Evolutionary conservation across 1,140 invertebrate species (phyloP), one percentile per base, ranked within the genome.

Genomic region (Drosophila ohnishii): DNA sequence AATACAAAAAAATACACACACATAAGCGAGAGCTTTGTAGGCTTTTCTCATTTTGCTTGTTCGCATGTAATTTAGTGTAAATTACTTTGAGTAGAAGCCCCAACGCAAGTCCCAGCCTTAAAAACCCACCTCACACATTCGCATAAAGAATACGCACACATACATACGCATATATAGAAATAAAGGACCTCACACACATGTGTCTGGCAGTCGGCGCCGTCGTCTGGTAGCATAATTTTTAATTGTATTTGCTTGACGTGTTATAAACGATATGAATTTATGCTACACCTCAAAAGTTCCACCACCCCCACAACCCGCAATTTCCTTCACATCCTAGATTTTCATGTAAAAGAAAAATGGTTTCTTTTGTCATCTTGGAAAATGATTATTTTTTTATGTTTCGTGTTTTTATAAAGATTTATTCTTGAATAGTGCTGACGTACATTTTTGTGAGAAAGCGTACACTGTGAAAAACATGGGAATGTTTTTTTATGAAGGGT

Each of bases 21-120:
- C 50, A 62, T 44, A 61, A 35, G 51, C 25, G 34, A 66, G 45
- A 69, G 45, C 69, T 77, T 81, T 78, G 79, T 71, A 78, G 58
- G 59, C 59, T 57, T 73, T 78, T 66, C 76, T 71, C 69, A 71
- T 71, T 71, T 70, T 42, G 58, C 79, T 82, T 82, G 79, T 82
- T 77, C 75, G 79, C 80, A 82, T 78, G 80, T 83, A 83, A 83
- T 83, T 83, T 83, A 83, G 75, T 83, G 80, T 83, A 83, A 83
- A 83, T 83, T 83, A 83, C 80, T 83, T 83, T 83, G 75, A 80
- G 66, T 71, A 71, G 63, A 82, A 83, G 57, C 74, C 79, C 58
- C 37, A 40, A 40, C n/a, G 39, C 39, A 40, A 40, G 39, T 40
- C 39, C 39, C 73, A 60, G 30, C 67, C 48, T 50, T 40, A 28